Conservation (phyloP, 2,888 invertebrate species). For the Erebia palarica region DNA sequence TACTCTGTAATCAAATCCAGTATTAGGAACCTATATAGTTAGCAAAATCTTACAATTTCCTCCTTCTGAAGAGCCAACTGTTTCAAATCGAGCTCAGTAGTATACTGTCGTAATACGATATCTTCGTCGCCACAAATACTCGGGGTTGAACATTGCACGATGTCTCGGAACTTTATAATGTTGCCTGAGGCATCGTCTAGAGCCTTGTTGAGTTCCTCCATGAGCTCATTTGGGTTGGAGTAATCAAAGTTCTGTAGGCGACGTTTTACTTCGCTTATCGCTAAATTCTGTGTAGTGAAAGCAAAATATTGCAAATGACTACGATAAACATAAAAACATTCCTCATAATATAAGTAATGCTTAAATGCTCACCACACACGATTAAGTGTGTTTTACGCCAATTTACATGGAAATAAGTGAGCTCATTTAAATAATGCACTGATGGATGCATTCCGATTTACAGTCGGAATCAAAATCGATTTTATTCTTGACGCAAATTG, state of each 20-base stretch:
- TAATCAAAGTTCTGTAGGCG: constrained; percentile 50
- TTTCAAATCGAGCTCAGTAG: constrained; percentile 61
- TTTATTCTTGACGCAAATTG: too few relatives aligned
- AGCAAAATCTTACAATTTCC: constrained; percentile 56
- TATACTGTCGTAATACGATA: constrained; percentile 40
- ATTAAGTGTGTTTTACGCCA: too few relatives aligned
- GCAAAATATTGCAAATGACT: too few relatives aligned
- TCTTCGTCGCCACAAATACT: constrained; percentile 38
- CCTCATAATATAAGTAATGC: too few relatives aligned
- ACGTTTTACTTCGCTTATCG: constrained; percentile 44
- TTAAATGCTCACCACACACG: too few relatives aligned
- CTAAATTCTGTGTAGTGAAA: constrained; percentile 38
- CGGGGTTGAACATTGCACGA: constrained; percentile 45
- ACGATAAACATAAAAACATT: too few relatives aligned
- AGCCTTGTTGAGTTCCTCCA: constrained; percentile 50
- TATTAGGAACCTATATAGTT: neutral
- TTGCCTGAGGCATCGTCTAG: constrained; percentile 51
- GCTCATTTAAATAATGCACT: too few relatives aligned
- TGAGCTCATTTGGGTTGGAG: constrained; percentile 46
- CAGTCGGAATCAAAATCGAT: too few relatives aligned
- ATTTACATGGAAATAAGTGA: too few relatives aligned
- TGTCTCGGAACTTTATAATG: constrained; percentile 57
- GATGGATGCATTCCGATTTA: too few relatives aligned
- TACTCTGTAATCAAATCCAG: neutral
- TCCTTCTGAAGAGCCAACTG: constrained; percentile 59